Evolutionary conservation across 1,140 invertebrate genomes (phyloP), one percentile per base, ranked within the genome.

Genomic region (Aphaenogaster rudis): DNA sequence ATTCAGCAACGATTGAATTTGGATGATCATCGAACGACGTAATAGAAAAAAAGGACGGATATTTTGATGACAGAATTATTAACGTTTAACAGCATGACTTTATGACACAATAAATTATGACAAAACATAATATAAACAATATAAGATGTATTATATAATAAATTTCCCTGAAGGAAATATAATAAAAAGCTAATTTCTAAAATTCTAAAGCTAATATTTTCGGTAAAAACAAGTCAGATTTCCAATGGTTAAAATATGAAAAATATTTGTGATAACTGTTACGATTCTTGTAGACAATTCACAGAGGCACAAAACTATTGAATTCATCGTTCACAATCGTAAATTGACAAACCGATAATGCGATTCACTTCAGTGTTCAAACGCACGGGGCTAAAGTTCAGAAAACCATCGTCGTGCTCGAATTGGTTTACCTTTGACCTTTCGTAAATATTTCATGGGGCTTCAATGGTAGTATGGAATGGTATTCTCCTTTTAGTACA

Each of bases 401-500:
- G 50, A 52, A 59, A 59, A 59, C 13, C 39, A 78, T 78, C 57
- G 2, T 15, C 21, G 3, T 28, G 28, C 52, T 36, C 63, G 42
- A 52, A 74, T 21, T 42, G 15, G n/a, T 3, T 39, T 69, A 13
- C 33, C 48, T 57, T 88, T 85, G 71, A 78, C 72, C 39, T 54
- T n/a, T 57, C 11, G 13, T 72, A 17, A 85, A 71, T 69, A 87
- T 59, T 80, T 88, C 52, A 67, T 72, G 52, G 54, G 74, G 57
- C 9, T 77, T 78, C 39, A 28, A 42, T 15, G 39, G 6, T 61
- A n/a, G 9, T 11, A 5, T 36, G 15, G 7, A 17, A 45, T 61
- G n/a, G 11, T 42, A 74, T 57, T 11, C 42, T 11, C 4, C 15
- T 9, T 78, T 63, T 45, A 15, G 39, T 33, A 28, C 7, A 76